Percentiles rank a stretch among this genome's conserved stretches.
Conservation (phyloP, 1,140 invertebrate genomes). For the Chironomus striatipennis region DNA sequence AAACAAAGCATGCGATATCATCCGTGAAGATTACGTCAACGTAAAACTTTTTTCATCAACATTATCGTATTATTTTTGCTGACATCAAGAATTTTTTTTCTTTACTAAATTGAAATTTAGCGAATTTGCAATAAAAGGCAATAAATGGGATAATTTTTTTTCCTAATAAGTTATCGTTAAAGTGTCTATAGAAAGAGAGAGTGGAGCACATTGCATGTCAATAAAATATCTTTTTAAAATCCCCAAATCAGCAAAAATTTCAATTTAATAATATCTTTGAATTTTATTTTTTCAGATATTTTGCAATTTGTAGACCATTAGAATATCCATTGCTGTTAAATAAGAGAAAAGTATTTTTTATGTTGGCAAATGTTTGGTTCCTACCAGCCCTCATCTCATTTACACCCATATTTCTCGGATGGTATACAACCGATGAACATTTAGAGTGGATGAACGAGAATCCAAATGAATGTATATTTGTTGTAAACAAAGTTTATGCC, state of each 20-base stretch:
- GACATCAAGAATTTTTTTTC: too few species aligned
- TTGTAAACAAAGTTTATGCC: slow-evolving; percentile 82
- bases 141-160: background rate
- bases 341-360: slow-evolving; percentile 66
- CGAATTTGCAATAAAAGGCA: too few species aligned
- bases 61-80: too few species aligned
- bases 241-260: too few species aligned
- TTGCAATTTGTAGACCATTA: slow-evolving; percentile 78
- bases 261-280: too few species aligned
- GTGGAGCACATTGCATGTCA: background rate
- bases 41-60: too few species aligned
- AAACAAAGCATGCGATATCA: too few species aligned
- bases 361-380: slow-evolving; percentile 81
- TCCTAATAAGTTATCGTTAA: background rate
- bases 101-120: too few species aligned
- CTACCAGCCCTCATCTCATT: slow-evolving; percentile 88
- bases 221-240: too few species aligned
- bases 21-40: too few species aligned
- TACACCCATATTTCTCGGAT: slow-evolving; percentile 88
- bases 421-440: slow-evolving; percentile 80
- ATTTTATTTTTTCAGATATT: slow-evolving; percentile 48
- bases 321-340: slow-evolving; percentile 87
- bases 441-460: slow-evolving; percentile 54
- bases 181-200: background rate
- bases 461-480: slow-evolving; percentile 74